phyloP scores from a whole-genome alignment of 2,797 vertebrate genomes.

The Bradypus variegatus region DNA sequence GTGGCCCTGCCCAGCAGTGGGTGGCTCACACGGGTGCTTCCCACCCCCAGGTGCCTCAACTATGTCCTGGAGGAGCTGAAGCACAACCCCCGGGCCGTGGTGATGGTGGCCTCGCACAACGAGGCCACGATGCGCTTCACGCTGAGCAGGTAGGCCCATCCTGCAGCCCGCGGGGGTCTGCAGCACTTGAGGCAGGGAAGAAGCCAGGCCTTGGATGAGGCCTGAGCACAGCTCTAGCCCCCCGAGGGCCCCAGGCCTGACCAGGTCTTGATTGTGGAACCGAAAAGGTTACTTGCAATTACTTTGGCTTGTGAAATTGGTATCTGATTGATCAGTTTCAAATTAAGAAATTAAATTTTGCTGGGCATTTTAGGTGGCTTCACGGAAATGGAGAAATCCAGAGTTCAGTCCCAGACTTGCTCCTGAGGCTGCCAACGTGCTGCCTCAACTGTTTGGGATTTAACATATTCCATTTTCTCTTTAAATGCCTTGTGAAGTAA shows the following conservation, averaged over 20 bases:
- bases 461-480: background rate
- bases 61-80: slow-evolving; percentile 86
- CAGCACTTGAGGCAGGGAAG: too few species aligned
- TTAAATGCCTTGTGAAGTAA: background rate
- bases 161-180: background rate
- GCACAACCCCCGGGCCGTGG: slow-evolving; percentile 72
- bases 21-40: background rate
- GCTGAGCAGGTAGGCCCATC: slow-evolving; percentile 72
- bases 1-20: too few species aligned
- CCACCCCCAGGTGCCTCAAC: slow-evolving; percentile 82
- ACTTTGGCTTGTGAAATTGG: background rate
- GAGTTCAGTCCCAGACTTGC: background rate
- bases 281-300: background rate
- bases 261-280: background rate
- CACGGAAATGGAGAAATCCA: background rate
- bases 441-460: background rate
- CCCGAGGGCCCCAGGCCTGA: accelerated
- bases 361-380: background rate
- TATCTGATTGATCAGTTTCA: background rate
- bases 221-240: background rate
- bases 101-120: slow-evolving; percentile 96
- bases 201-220: too few species aligned
- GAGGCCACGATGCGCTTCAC: slow-evolving; percentile 86
- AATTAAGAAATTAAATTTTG: background rate
- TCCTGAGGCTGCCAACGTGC: background rate